These are phyloP conservation scores for Lutraria lutraria DNA, from an alignment of 2,888 invertebrate genomes.

Conservation along the genomic window DNA sequence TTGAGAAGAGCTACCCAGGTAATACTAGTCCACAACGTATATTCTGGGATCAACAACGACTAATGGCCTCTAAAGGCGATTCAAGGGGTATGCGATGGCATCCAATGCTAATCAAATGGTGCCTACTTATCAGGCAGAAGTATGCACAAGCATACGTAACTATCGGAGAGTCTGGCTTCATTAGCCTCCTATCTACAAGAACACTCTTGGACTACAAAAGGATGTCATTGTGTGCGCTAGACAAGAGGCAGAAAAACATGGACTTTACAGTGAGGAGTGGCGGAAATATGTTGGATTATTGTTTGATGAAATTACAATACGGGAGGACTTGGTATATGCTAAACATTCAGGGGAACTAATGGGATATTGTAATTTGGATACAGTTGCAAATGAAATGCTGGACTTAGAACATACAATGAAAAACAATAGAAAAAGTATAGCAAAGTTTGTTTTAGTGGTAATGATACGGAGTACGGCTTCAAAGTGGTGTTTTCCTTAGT, in stretches of 20 bases:
- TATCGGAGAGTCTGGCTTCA: slow-evolving; percentile 32
- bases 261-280: slow-evolving; percentile 21
- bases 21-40: slow-evolving; percentile 16
- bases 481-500: background rate
- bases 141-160: slow-evolving; percentile 40
- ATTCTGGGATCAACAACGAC: slow-evolving; percentile 33
- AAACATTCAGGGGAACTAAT: slow-evolving; percentile 45
- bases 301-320: slow-evolving; percentile 38
- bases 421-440: background rate
- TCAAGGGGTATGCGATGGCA: slow-evolving; percentile 54
- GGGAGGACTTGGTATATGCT: slow-evolving; percentile 41
- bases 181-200: slow-evolving; percentile 3
- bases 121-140: slow-evolving; percentile 41
- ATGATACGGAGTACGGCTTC: background rate
- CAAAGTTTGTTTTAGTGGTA: background rate
- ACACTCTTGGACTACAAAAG: slow-evolving; percentile 27
- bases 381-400: slow-evolving; percentile 41
- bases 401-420: background rate
- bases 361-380: slow-evolving; percentile 29
- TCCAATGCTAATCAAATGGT: slow-evolving; percentile 53
- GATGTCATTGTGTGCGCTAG: background rate
- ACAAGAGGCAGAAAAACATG: slow-evolving; percentile 21
- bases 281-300: slow-evolving; percentile 25
- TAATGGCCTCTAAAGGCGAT: background rate
- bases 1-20: slow-evolving; percentile 33